phyloP scores from a whole-genome alignment of 1,140 invertebrate species.

The Hyles euphorbiae region DNA sequence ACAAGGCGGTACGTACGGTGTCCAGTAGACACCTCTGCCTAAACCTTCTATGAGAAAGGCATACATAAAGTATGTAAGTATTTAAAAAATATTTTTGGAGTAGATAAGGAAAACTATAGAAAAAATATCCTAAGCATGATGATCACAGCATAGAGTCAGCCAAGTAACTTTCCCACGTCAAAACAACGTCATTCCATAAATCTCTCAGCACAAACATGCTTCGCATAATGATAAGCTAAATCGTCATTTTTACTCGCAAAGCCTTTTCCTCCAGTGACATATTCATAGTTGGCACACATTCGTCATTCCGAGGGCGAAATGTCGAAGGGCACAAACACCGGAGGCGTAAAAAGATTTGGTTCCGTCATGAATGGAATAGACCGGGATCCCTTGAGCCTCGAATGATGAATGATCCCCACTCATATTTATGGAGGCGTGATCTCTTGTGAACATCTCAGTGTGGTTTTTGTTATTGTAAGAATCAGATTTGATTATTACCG shows the following conservation, averaged over 20 bases:
- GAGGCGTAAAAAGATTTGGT: constrained; percentile 57
- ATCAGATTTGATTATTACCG: background rate
- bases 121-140: too few relatives aligned
- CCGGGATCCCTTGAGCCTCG: constrained; percentile 53
- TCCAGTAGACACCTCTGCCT: too few relatives aligned
- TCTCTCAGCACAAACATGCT: too few relatives aligned
- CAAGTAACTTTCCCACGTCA: too few relatives aligned
- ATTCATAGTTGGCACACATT: constrained; percentile 28
- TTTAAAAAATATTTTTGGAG: too few relatives aligned
- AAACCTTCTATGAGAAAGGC: too few relatives aligned
- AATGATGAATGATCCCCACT: constrained; percentile 59
- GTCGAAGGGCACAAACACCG: constrained; percentile 30
- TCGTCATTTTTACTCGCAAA: background rate
- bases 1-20: too few relatives aligned
- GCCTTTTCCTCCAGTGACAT: constrained; percentile 5
- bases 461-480: background rate
- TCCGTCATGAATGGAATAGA: constrained; percentile 45
- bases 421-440: constrained; percentile 45
- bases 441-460: constrained; percentile 14
- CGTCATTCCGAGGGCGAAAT: constrained; percentile 31
- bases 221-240: background rate
- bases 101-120: too few relatives aligned
- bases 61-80: too few relatives aligned
- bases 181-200: too few relatives aligned
- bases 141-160: too few relatives aligned